phyloP scores from a whole-genome alignment of 2,113 vertebrate species.

The Pomatorhinus ruficollis region DNA sequence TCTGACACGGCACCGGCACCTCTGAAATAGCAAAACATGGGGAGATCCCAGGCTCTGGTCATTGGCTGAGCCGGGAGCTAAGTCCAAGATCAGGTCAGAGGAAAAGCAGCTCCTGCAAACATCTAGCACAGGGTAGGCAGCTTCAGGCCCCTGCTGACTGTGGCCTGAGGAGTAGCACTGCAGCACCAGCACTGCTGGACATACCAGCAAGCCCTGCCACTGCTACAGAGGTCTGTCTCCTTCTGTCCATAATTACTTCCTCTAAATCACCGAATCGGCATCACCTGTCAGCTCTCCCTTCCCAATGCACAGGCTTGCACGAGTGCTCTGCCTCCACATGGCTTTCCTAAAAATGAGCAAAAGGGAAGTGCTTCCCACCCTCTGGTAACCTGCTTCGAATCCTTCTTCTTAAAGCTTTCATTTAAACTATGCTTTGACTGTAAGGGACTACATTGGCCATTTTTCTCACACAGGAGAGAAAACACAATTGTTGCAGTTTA shows the following conservation, averaged over 20 bases:
- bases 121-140: background rate
- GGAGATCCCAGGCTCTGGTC: background rate
- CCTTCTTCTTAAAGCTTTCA: background rate
- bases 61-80: background rate
- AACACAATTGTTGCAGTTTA: background rate
- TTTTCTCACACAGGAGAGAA: background rate
- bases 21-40: accelerated
- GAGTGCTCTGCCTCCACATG: accelerated
- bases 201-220: background rate
- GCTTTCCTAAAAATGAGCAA: background rate
- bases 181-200: background rate
- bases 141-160: background rate
- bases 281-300: background rate
- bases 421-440: background rate
- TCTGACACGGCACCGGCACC: accelerated
- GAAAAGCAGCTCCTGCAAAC: background rate
- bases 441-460: background rate
- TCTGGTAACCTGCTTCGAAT: background rate
- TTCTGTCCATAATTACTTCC: background rate
- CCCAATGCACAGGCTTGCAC: background rate
- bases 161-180: background rate
- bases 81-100: background rate
- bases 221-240: background rate
- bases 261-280: accelerated
- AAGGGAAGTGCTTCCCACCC: background rate